Evolutionary conservation across 2,797 vertebrate species (phyloP).

Genomic region (Alosa sapidissima): DNA sequence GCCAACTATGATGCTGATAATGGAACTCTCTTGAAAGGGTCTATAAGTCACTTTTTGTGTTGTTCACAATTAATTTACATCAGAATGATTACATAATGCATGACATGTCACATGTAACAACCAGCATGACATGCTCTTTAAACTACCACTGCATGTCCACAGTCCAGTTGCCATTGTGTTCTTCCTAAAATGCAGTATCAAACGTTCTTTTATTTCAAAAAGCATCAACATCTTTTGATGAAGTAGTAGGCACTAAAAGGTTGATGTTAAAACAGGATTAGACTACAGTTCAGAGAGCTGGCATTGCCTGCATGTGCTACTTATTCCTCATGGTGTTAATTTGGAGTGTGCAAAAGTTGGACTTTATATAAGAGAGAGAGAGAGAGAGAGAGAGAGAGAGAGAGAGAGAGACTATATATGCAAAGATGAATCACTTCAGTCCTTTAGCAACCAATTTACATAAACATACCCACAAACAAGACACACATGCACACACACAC

Average conservation of each 20-base stretch:
- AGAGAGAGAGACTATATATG: background rate
- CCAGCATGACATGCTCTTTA: too few relatives aligned
- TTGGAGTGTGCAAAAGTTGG: background rate
- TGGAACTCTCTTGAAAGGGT: background rate
- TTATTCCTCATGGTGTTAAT: background rate
- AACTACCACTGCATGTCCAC: background rate
- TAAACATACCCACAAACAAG: background rate
- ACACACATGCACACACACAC: background rate
- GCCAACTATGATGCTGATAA: too few relatives aligned
- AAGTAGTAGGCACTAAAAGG: too few relatives aligned
- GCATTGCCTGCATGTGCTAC: background rate
- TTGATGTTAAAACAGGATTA: background rate
- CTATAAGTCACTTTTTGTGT: background rate
- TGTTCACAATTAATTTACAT: background rate
- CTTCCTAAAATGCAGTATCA: background rate
- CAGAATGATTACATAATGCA: background rate
- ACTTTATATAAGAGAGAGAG: slow-evolving; percentile 10
- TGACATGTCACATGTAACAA: too few relatives aligned
- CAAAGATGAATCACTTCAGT: background rate
- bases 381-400: too few relatives aligned
- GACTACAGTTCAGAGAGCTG: background rate
- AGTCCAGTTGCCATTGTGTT: background rate
- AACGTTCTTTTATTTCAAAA: background rate
- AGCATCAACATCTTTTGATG: background rate
- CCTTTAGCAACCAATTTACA: background rate